Evolutionary conservation across 2,113 vertebrate species (phyloP), one percentile per base, ranked within the genome.

Genomic region (Seriola rivoliana): DNA sequence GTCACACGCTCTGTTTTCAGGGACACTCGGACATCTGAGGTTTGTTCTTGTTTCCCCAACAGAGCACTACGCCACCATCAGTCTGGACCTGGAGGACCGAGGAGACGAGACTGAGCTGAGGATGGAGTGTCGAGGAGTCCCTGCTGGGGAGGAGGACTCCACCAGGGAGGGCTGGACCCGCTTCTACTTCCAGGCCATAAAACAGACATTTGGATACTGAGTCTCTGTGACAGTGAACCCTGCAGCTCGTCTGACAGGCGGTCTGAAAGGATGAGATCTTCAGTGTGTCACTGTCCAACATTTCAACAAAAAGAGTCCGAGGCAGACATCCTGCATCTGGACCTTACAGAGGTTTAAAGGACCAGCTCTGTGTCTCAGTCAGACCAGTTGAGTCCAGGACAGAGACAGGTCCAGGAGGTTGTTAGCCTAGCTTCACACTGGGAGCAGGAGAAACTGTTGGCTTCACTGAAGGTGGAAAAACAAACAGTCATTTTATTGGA

Each of bases 101-200:
- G 96, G 94, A 25, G 96, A 96, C 0, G 96, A 97, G 94, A 98
- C 97, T 0, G 96, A 96, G 88, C 90, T 98, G 60, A 91, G 81
- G 78, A 92, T 99, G 93, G 95, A 97, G 83, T 97, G 96, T 72
- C 93, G 90, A 29, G 97, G 95, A 4, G 89, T 98, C 64, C 97
- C 98, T 25, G 93, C 93, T 17, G 96, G 90, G 0, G 96, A 97
- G 92, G 97, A 98, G 77, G 97, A 99, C 80, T 89, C 95, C 86
- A 98, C 97, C 71, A 94, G 94, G 86, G 96, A 97, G 93, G 98
- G 97, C 74, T 99, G 97, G 97, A 96, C 93, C 87, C 95, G 96
- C 81, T 98, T 98, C 86, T 99, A 98, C 91, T 97, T 98, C 0
- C 95, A 97, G 85, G 96, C 97, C 94, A 98, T 98, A 88, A 98